These are phyloP conservation scores for Drosophila kanapiae DNA, from an alignment of 1,140 invertebrate species.

Conservation along the genomic window DNA sequence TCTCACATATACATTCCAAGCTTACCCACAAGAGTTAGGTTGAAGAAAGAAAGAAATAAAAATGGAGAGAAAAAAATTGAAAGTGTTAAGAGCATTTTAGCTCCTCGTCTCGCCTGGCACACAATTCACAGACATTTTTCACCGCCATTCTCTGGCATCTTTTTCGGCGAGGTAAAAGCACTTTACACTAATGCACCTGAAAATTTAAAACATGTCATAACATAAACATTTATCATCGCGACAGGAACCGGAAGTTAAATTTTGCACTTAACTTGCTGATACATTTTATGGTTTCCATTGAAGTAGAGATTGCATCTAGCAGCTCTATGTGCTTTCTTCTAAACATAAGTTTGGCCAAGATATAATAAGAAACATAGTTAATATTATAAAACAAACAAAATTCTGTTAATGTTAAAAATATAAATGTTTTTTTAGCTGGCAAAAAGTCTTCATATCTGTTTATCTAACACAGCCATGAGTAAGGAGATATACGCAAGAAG, in stretches of 20 bases:
- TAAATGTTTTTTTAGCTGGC: too few species aligned
- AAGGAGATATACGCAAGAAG: constrained; percentile 8
- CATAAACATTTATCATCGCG: constrained; percentile 78
- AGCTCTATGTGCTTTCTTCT: constrained; percentile 3
- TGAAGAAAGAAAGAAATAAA: constrained; percentile 7
- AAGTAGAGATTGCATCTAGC: not conserved
- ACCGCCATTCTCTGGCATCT: constrained; percentile 57
- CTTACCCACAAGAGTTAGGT: constrained; percentile 2
- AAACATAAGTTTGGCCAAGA: too few species aligned
- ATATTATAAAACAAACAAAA: too few species aligned
- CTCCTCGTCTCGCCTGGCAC: constrained; percentile 52
- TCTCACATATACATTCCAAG: constrained; percentile 1
- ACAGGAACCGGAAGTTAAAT: constrained; percentile 49
- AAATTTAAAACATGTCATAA: constrained; percentile 83
- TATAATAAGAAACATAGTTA: too few species aligned
- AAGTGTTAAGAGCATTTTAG: constrained; percentile 82
- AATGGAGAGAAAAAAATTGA: constrained; percentile 38
- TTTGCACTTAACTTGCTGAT: constrained; percentile 39
- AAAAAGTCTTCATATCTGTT: not conserved
- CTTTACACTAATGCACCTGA: constrained; percentile 83
- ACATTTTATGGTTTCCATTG: constrained; percentile 20
- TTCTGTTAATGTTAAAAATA: too few species aligned
- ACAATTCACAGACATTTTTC: constrained; percentile 66
- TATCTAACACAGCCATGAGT: not conserved
- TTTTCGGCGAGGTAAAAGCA: constrained; percentile 71